Conservation (phyloP, 2,797 vertebrate genomes). For the Acanthurus lineatus region DNA sequence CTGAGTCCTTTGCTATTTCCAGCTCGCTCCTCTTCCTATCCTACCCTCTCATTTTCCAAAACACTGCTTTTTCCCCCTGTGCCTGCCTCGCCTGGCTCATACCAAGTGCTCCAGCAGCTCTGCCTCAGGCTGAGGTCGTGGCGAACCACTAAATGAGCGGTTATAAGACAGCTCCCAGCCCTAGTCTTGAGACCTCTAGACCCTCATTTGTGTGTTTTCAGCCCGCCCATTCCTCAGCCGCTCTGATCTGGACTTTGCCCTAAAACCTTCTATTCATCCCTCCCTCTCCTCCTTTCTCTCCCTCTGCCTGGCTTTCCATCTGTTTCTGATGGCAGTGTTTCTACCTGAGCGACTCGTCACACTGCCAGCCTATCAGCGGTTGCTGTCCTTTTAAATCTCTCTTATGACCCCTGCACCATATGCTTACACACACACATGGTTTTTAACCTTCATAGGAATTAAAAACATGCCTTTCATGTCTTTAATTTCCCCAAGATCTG, state of each 20-base stretch:
- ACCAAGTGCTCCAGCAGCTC: slow-evolving; percentile 42
- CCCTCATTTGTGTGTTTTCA: slow-evolving; percentile 59
- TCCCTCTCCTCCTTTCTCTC: slow-evolving; percentile 1
- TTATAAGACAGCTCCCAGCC: slow-evolving; percentile 54
- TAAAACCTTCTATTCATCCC: slow-evolving; percentile 32
- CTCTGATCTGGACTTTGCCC: slow-evolving; percentile 50
- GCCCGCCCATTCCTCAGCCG: slow-evolving; percentile 26
- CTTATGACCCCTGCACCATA: slow-evolving; percentile 47
- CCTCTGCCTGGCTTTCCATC: slow-evolving; percentile 30
- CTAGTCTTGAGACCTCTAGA: slow-evolving; percentile 41
- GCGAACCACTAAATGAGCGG: slow-evolving; percentile 68
- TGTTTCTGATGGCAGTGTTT: slow-evolving; percentile 35
- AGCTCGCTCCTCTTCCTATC: slow-evolving; percentile 75
- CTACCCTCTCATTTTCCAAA: slow-evolving; percentile 87
- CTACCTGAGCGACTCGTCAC: slow-evolving; percentile 40
- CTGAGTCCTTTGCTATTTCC: slow-evolving; percentile 81
- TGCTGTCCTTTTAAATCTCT: slow-evolving; percentile 54
- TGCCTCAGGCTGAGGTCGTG: slow-evolving; percentile 52
- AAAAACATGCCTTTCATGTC: slow-evolving; percentile 44
- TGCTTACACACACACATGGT: slow-evolving; percentile 12
- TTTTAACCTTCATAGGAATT: slow-evolving; percentile 36
- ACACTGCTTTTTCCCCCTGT: slow-evolving; percentile 70
- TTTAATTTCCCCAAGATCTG: slow-evolving; percentile 42
- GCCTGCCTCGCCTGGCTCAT: slow-evolving; percentile 27
- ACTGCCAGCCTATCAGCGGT: slow-evolving; percentile 53